phyloP scores from a whole-genome alignment of 2,797 vertebrate species.

The Ispidina picta region DNA sequence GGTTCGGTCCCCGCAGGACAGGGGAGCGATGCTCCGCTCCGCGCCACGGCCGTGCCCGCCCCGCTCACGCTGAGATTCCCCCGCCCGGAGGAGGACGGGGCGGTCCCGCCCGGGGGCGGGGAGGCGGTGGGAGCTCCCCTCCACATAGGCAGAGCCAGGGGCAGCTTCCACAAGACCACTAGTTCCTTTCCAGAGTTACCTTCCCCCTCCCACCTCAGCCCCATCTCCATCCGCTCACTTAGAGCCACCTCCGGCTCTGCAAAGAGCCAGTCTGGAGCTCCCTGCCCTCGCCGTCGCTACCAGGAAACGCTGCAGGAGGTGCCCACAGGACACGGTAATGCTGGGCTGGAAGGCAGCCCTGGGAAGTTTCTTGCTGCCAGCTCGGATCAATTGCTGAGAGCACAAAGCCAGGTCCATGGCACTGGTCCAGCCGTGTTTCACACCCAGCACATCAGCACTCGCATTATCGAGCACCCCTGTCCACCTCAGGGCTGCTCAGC shows the following conservation, averaged over 20 bases:
- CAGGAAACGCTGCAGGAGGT: neutral
- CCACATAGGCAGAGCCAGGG: neutral
- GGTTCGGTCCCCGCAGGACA: neutral
- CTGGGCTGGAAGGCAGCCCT: neutral
- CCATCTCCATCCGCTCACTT: fast-evolving
- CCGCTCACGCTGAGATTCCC: neutral
- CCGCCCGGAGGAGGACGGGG: neutral
- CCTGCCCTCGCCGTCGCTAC: fast-evolving
- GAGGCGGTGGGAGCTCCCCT: neutral
- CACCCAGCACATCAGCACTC: fast-evolving
- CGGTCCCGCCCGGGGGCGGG: neutral
- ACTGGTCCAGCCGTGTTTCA: fast-evolving
- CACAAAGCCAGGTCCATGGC: fast-evolving
- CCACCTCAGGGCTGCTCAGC: fast-evolving
- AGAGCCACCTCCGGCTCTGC: fast-evolving
- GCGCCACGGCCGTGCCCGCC: neutral
- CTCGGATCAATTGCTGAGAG: fast-evolving
- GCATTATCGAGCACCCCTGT: fast-evolving
- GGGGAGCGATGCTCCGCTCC: neutral
- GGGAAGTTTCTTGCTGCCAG: neutral
- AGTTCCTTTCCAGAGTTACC: neutral
- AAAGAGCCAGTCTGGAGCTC: neutral
- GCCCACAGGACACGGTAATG: neutral
- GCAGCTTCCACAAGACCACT: neutral
- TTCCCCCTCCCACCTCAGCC: too few species aligned